Percentiles rank a stretch among this genome's conserved stretches.
These are phyloP conservation scores for Melipona bicolor DNA, from an alignment of 2,888 invertebrate species.

Conservation along the genomic window DNA sequence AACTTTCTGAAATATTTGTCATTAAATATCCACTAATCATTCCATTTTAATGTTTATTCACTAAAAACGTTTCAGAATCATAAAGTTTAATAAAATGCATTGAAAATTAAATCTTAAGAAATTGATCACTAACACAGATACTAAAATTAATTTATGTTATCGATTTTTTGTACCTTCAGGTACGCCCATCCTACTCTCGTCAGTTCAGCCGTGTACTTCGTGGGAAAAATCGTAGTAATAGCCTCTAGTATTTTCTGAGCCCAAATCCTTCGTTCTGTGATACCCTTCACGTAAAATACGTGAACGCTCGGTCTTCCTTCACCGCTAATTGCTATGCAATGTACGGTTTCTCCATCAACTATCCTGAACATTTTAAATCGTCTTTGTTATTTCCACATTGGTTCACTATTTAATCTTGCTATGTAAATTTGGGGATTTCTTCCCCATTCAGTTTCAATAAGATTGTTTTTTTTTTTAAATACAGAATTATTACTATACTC, in stretches of 20 bases:
- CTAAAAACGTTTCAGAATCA: neutral
- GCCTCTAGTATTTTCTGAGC: conserved; percentile 92
- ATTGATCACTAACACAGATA: neutral
- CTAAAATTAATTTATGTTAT: neutral
- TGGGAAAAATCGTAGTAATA: conserved; percentile 88
- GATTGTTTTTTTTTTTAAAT: neutral
- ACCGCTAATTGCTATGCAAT: conserved; percentile 79
- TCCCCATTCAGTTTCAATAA: neutral
- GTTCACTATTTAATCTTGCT: neutral
- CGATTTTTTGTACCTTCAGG: conserved; percentile 84
- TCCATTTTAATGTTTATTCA: too few species aligned
- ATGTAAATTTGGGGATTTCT: neutral
- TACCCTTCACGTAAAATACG: conserved; percentile 78
- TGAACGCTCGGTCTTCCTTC: conserved; percentile 77
- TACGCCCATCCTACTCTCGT: conserved; percentile 93
- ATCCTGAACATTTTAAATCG: conserved; percentile 67
- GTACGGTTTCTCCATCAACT: conserved; percentile 79
- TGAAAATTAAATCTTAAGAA: neutral
- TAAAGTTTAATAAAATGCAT: neutral
- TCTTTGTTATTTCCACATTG: neutral
- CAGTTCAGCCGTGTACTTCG: conserved; percentile 89
- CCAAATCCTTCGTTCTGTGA: conserved; percentile 87
- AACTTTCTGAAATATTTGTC: neutral
- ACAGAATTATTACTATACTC: neutral
- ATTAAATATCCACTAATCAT: neutral